A percentile compares a stretch with the other conserved stretches of the same genome.
phyloP scores from a whole-genome alignment of 2,797 vertebrate species.

The Streptopelia turtur region DNA sequence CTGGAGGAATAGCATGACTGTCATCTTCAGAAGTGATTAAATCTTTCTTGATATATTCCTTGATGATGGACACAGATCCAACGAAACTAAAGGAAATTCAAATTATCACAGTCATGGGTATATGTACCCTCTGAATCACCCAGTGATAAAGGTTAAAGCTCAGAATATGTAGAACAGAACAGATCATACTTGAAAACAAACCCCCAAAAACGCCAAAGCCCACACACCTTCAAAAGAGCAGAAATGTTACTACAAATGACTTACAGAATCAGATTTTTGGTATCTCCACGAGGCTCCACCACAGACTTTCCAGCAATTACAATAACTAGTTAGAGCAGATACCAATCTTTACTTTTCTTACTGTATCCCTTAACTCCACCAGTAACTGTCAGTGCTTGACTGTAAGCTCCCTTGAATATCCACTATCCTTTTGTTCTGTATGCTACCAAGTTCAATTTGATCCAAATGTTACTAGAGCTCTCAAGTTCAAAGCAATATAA shows the following conservation, averaged over 20 bases:
- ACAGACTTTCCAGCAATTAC: not conserved
- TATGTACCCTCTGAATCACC: not conserved
- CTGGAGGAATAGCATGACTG: not conserved
- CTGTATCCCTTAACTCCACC: not conserved
- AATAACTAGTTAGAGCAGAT: not conserved
- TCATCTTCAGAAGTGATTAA: not conserved
- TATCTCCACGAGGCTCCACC: not conserved
- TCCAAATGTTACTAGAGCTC: not conserved
- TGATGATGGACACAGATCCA: not conserved
- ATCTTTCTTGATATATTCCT: not conserved
- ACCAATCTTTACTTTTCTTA: not conserved
- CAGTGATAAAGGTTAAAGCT: not conserved
- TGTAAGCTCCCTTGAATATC: not conserved
- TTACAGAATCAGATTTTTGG: not conserved
- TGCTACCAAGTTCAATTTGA: not conserved
- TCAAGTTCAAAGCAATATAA: not conserved
- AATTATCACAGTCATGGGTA: not conserved
- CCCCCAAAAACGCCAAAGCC: accelerated
- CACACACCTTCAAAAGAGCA: not conserved
- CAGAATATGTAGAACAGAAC: not conserved
- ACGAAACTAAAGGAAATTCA: not conserved
- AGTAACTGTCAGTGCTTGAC: not conserved
- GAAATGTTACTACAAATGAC: not conserved
- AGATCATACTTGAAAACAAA: not conserved
- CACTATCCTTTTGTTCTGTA: not conserved